Base-by-base conservation (phyloP, 2,888 invertebrate species). In the Digitonthophagus gazella region DNA sequence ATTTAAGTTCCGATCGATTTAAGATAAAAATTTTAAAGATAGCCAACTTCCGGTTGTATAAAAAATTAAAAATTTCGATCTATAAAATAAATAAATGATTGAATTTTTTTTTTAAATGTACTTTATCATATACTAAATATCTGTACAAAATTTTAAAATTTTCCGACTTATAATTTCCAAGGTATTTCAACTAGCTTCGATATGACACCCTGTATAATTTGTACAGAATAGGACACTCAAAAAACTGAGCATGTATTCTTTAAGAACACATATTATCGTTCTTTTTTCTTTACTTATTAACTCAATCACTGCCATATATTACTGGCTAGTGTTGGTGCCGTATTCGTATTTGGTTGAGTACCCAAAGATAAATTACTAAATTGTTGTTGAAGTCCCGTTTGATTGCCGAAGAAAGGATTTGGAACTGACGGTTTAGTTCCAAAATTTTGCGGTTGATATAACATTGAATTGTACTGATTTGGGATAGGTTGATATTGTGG, bases 321-420 rank as follows among this genome's bases (percentile, higher is more conserved):
- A 22, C 78, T 76, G 72, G 80, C 76, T 54, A 79, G 66, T 55
- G 77, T 75, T 61, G 78, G 76, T 14, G 70, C 64, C 14, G 71
- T n/a, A 28, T 68, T 73, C 15, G 69, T 71, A 8, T 77, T 63
- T 5, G 74, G 69, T 64, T 76, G 78, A 72, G 77, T 77, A 71
- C 74, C 78, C 69, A 86, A 75, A 65, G 84, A 82, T 77, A 86
- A 79, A 77, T 84, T 85, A 15, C 83, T 80, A 80, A 86, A 85
- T 77, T 86, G 86, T 76, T 86, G 86, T 57, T 83, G 84, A 71
- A 86, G 70, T 68, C 72, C 74, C 3, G 69, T 15, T 72, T 78
- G 79, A 71, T 76, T 78, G 14, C 71, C 74, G 71, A 79, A 81
- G 67, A 82, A 81, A 1, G 82, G 80, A 76, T 81, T 81, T 2